Percentiles rank a stretch among this genome's conserved stretches.
These are phyloP conservation scores for Epinephelus lanceolatus DNA, from an alignment of 2,113 vertebrate genomes.

Conservation along the genomic window DNA sequence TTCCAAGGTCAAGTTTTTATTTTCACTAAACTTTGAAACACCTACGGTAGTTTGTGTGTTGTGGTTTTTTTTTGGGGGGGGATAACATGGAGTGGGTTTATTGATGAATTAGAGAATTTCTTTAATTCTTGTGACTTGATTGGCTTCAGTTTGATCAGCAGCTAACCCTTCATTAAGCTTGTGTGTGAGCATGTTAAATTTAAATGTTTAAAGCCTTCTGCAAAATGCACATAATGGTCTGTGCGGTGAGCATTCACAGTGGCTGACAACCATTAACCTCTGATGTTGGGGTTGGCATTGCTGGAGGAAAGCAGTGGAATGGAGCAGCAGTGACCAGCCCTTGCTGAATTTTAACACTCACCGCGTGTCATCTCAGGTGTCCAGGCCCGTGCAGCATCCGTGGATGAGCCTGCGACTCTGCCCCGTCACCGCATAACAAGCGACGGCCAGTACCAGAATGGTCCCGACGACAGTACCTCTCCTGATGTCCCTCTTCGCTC, in stretches of 20 bases:
- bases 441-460: slow-evolving; percentile 89
- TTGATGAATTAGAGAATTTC: neutral
- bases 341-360: slow-evolving; percentile 6
- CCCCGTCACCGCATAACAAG: slow-evolving; percentile 85
- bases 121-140: neutral
- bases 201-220: slow-evolving; percentile 20
- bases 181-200: slow-evolving; percentile 55
- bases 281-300: slow-evolving; percentile 10
- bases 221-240: slow-evolving; percentile 13
- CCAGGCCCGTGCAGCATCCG: slow-evolving; percentile 84
- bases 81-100: neutral
- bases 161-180: slow-evolving; percentile 39
- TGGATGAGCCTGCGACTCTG: slow-evolving; percentile 80
- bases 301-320: neutral
- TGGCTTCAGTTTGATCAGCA: slow-evolving; percentile 20
- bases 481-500: slow-evolving; percentile 89
- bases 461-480: slow-evolving; percentile 72
- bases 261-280: slow-evolving; percentile 51
- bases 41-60: neutral
- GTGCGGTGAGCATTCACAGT: slow-evolving; percentile 34
- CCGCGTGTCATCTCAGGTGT: slow-evolving; percentile 83
- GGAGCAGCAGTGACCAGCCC: neutral
- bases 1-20: slow-evolving; percentile 15
- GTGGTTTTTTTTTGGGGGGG: neutral
- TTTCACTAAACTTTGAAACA: neutral